phyloP scores from a whole-genome alignment of 2,113 vertebrate species.

The Piaya cayana region DNA sequence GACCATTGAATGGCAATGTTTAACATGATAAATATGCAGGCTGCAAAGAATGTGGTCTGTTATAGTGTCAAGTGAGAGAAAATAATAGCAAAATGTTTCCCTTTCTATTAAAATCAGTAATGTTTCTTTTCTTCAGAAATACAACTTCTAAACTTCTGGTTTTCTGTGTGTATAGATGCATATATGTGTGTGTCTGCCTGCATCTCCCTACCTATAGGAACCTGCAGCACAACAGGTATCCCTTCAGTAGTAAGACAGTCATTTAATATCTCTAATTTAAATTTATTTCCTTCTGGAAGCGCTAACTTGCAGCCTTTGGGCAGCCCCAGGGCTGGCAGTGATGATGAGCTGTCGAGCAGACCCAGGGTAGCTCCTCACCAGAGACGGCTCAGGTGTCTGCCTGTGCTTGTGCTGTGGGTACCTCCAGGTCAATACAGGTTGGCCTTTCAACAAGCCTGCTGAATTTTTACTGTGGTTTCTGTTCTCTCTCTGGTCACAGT shows the following conservation, averaged over 20 bases:
- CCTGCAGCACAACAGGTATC: not conserved
- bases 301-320: not conserved
- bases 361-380: not conserved
- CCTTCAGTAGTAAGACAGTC: not conserved
- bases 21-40: not conserved
- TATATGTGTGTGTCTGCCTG: not conserved
- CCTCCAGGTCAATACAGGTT: not conserved
- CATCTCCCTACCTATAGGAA: not conserved
- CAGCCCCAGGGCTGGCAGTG: not conserved
- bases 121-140: not conserved
- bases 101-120: not conserved
- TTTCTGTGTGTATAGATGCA: fast-evolving
- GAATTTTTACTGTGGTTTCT: not conserved
- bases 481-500: not conserved
- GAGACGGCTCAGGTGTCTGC: not conserved
- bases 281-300: not conserved
- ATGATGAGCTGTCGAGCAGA: not conserved
- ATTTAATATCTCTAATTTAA: not conserved
- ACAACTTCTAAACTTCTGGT: not conserved
- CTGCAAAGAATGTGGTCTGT: not conserved
- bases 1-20: not conserved
- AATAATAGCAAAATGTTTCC: not conserved
- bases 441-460: not conserved
- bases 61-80: not conserved
- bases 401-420: not conserved